Evolutionary conservation across 2,113 vertebrate species (phyloP).

Genomic region (Gymnorhina tibicen): DNA sequence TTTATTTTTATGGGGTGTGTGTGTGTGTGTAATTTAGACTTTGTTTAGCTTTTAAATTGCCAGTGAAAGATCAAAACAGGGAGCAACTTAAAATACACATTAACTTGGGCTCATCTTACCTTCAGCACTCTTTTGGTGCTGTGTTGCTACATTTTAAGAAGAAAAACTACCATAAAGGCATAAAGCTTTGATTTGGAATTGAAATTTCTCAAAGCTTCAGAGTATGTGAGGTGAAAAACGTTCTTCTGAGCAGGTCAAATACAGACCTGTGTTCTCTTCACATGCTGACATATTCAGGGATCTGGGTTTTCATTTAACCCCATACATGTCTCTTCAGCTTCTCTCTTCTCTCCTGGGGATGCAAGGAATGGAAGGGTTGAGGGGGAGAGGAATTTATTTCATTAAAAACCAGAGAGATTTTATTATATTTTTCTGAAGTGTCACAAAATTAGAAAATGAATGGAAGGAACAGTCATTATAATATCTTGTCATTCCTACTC

Average conservation of each 20-base stretch:
- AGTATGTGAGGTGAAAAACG: not conserved
- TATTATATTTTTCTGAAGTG: not conserved
- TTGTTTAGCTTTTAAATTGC: not conserved
- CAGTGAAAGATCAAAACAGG: not conserved
- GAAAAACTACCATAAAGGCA: not conserved
- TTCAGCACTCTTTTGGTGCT: not conserved
- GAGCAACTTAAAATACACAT: not conserved
- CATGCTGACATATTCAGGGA: not conserved
- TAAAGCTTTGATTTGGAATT: not conserved
- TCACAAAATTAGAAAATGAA: not conserved
- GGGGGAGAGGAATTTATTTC: not conserved
- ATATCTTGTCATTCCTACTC: not conserved
- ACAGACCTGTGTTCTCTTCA: not conserved
- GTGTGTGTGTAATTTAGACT: not conserved
- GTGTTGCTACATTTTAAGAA: not conserved
- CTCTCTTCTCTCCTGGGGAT: not conserved
- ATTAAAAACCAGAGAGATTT: not conserved
- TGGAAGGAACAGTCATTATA: not conserved
- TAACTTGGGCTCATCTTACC: not conserved
- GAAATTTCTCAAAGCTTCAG: not conserved
- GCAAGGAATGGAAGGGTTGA: not conserved
- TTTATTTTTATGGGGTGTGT: not conserved
- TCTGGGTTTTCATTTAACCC: not conserved
- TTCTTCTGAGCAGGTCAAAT: not conserved
- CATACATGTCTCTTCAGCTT: rapidly evolving